Percentiles rank a stretch among this genome's conserved stretches.
These are phyloP conservation scores for Corynorhinus townsendii DNA, from an alignment of 2,113 vertebrate genomes.

Conservation along the genomic window DNA sequence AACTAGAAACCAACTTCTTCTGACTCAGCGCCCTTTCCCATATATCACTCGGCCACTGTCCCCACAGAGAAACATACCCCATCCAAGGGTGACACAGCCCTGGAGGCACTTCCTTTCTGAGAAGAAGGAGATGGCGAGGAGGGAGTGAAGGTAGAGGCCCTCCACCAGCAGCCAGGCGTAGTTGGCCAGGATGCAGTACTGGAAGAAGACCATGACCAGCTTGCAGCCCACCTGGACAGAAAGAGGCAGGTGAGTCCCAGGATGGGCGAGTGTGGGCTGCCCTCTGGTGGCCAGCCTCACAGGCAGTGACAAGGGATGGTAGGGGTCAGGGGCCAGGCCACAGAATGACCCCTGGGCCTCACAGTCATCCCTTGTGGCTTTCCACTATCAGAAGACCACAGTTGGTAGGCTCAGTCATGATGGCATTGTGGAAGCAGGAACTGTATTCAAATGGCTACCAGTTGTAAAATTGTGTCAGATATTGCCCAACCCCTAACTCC, in stretches of 20 bases:
- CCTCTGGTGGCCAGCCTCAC: neutral
- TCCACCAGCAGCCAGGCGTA: slow-evolving; percentile 96
- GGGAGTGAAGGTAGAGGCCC: slow-evolving; percentile 93
- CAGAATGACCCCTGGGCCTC: neutral
- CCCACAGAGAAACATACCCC: slow-evolving; percentile 85
- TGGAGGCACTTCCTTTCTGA: slow-evolving; percentile 88
- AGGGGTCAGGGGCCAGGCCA: neutral
- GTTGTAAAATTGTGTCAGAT: neutral
- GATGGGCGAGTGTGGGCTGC: neutral
- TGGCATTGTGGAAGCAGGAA: neutral
- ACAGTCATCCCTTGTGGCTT: neutral
- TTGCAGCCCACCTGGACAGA: slow-evolving; percentile 89
- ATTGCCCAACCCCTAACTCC: neutral
- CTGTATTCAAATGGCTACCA: neutral
- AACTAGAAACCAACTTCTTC: neutral
- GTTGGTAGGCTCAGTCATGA: neutral
- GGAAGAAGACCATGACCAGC: slow-evolving; percentile 90
- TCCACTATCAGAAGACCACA: neutral
- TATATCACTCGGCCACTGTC: neutral
- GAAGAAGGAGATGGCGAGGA: slow-evolving; percentile 92
- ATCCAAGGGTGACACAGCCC: slow-evolving; percentile 90
- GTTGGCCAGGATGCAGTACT: slow-evolving; percentile 96
- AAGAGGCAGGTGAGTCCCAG: slow-evolving; percentile 53
- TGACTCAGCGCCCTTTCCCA: neutral
- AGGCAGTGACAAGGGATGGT: accelerated